phyloP scores from a whole-genome alignment of 2,888 invertebrate species.

The Noctua fimbriata region DNA sequence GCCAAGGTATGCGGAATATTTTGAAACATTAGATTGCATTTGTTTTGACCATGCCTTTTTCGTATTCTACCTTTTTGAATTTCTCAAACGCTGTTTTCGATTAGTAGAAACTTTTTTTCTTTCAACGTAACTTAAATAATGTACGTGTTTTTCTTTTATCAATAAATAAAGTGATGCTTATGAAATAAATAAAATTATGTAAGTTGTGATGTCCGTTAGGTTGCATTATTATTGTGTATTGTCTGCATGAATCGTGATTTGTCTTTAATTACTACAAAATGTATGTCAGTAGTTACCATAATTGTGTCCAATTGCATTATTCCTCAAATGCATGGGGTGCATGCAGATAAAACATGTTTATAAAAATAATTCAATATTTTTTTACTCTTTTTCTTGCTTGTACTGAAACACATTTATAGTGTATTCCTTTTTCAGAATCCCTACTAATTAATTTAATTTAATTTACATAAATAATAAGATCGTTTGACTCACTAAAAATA shows the following conservation, averaged over 20 bases:
- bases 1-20: slow-evolving; percentile 87
- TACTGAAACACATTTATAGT: slow-evolving; percentile 6
- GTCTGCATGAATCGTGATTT: slow-evolving; percentile 64
- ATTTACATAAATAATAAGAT: not conserved
- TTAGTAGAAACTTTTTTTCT: slow-evolving; percentile 19
- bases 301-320: slow-evolving; percentile 10
- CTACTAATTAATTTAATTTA: not conserved
- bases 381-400: slow-evolving; percentile 18
- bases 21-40: slow-evolving; percentile 55
- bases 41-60: slow-evolving; percentile 56
- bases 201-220: slow-evolving; percentile 41
- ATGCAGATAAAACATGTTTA: slow-evolving; percentile 32
- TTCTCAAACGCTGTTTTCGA: slow-evolving; percentile 29
- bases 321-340: slow-evolving; percentile 40
- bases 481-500: not conserved
- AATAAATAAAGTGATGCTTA: slow-evolving; percentile 3
- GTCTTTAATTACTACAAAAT: slow-evolving; percentile 40
- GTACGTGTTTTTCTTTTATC: slow-evolving; percentile 8
- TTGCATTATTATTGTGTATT: slow-evolving; percentile 57
- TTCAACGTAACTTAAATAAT: not conserved
- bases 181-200: slow-evolving; percentile 4
- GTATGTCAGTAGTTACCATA: slow-evolving; percentile 30
- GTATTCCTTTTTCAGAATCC: not conserved
- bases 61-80: slow-evolving; percentile 38
- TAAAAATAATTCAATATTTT: not conserved